phyloP scores from a whole-genome alignment of 2,797 vertebrate genomes.

The Pogoniulus pusillus region DNA sequence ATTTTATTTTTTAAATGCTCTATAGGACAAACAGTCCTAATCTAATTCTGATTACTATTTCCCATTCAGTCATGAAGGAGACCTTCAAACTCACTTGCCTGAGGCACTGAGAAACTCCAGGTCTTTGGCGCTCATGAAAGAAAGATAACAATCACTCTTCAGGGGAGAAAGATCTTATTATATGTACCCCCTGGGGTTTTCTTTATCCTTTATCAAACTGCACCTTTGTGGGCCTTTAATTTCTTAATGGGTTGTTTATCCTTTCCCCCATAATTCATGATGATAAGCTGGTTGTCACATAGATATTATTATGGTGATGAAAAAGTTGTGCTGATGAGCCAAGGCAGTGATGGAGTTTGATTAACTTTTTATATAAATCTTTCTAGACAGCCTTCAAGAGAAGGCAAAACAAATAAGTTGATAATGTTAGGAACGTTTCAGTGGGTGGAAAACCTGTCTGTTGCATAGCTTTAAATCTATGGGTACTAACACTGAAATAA shows the following conservation, averaged over 20 bases:
- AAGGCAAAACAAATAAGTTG: neutral
- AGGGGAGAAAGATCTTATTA: slow-evolving; percentile 71
- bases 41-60: slow-evolving; percentile 76
- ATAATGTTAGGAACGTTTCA: neutral
- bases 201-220: slow-evolving; percentile 69
- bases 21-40: slow-evolving; percentile 70
- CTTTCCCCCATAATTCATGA: slow-evolving; percentile 50
- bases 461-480: neutral
- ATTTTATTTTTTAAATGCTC: neutral
- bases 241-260: slow-evolving; percentile 67
- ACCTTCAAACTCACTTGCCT: slow-evolving; percentile 78
- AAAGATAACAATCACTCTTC: slow-evolving; percentile 74
- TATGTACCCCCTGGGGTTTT: slow-evolving; percentile 46
- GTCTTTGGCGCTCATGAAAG: slow-evolving; percentile 77
- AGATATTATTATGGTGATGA: slow-evolving; percentile 22
- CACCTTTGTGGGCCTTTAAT: slow-evolving; percentile 67
- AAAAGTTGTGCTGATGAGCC: slow-evolving; percentile 32
- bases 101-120: slow-evolving; percentile 74
- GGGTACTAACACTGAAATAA: neutral
- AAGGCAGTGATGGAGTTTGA: slow-evolving; percentile 26
- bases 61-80: slow-evolving; percentile 70
- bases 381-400: slow-evolving; percentile 35
- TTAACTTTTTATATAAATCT: slow-evolving; percentile 56
- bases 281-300: slow-evolving; percentile 28
- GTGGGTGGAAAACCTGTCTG: neutral